Conservation (phyloP, 2,797 vertebrate genomes). For the Hemitrygon akajei region DNA sequence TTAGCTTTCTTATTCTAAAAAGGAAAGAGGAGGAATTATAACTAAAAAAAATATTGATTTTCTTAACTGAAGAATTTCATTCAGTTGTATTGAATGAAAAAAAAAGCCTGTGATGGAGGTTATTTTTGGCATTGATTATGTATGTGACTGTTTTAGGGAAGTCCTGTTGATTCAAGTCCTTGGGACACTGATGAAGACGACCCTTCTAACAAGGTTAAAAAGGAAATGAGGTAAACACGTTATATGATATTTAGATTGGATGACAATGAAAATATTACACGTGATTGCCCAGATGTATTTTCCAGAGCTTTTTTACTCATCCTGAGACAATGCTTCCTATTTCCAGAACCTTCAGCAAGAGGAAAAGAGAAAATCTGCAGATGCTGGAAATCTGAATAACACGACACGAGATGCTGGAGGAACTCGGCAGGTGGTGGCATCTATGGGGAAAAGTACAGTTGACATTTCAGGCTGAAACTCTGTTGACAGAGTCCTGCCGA, state of each 20-base stretch:
- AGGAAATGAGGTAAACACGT: conserved; percentile 1
- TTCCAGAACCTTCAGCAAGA: too few relatives aligned
- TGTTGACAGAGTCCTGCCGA: too few relatives aligned
- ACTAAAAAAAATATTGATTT: not conserved
- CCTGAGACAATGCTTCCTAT: too few relatives aligned
- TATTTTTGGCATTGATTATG: not conserved
- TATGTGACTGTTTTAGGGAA: conserved; percentile 6
- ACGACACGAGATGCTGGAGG: too few relatives aligned
- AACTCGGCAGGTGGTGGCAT: too few relatives aligned
- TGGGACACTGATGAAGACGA: conserved; percentile 25
- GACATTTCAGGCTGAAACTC: too few relatives aligned
- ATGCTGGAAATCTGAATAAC: too few relatives aligned
- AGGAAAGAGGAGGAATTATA: not conserved
- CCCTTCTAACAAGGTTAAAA: not conserved
- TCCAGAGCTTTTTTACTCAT: too few relatives aligned
- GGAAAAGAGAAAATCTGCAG: too few relatives aligned
- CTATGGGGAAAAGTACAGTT: too few relatives aligned
- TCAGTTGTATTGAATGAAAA: not conserved
- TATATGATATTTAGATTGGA: not conserved
- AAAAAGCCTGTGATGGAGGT: not conserved
- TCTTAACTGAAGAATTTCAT: not conserved
- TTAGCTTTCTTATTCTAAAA: not conserved
- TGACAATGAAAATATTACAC: not conserved
- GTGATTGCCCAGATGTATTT: not conserved
- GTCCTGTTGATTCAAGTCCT: conserved; percentile 9